Conservation (phyloP, 1,140 invertebrate species). For the Mactra quadrangularis region DNA sequence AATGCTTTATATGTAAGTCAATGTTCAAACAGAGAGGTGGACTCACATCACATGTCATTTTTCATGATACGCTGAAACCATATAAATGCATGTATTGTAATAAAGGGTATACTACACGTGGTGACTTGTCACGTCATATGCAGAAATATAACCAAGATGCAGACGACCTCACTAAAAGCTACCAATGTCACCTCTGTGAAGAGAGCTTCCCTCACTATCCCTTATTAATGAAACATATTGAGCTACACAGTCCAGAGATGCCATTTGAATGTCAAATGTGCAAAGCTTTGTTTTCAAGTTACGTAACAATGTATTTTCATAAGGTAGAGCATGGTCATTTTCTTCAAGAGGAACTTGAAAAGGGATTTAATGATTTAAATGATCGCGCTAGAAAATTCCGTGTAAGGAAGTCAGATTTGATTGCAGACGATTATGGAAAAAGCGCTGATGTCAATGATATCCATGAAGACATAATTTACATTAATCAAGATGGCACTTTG, state of each 20-base stretch:
- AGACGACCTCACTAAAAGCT: background rate
- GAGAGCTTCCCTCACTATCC: constrained; percentile 58
- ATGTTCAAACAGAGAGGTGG: constrained; percentile 93
- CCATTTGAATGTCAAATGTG: constrained; percentile 61
- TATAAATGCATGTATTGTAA: constrained; percentile 94
- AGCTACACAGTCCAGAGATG: constrained; percentile 85
- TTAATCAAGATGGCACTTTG: constrained; percentile 9
- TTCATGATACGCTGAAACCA: constrained; percentile 94
- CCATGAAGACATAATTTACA: constrained; percentile 5
- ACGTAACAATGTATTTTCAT: constrained; percentile 85
- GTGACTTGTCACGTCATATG: constrained; percentile 51
- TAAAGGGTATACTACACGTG: constrained; percentile 90
- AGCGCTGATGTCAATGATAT: background rate
- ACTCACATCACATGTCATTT: constrained; percentile 53
- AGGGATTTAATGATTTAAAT: background rate
- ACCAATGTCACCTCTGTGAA: constrained; percentile 49
- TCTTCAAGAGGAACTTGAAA: constrained; percentile 32
- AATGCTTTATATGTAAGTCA: constrained; percentile 94
- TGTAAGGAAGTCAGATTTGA: background rate
- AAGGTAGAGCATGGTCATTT: constrained; percentile 49
- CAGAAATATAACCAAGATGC: constrained; percentile 44
- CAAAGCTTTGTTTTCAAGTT: constrained; percentile 77
- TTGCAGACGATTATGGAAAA: background rate
- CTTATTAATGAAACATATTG: constrained; percentile 86
- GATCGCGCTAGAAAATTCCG: constrained; percentile 19